Percentiles rank a stretch among this genome's conserved stretches.
Evolutionary conservation across 1,140 invertebrate genomes (phyloP).

Genomic region (Liolophura sinensis): DNA sequence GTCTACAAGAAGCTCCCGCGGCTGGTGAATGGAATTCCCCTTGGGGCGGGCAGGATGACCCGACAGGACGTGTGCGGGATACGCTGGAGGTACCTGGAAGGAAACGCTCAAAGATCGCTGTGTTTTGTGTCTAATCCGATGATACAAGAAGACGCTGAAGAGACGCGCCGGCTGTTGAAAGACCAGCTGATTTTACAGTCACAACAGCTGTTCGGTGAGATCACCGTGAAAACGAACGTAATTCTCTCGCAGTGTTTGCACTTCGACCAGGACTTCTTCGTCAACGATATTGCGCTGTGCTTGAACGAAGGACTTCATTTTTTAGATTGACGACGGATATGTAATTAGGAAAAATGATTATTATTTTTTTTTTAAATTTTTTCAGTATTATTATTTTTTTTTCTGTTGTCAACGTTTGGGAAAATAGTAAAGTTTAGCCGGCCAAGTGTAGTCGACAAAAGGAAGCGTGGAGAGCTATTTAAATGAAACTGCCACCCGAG

Average conservation of each 20-base stretch:
- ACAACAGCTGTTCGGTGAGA: conserved; percentile 39
- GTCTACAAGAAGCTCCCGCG: conserved; percentile 39
- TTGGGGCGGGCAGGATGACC: conserved; percentile 39
- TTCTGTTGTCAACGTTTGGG: no score
- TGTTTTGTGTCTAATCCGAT: conserved; percentile 42
- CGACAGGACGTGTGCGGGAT: conserved; percentile 29
- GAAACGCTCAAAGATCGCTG: conserved; percentile 21
- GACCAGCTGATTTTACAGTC: conserved; percentile 37
- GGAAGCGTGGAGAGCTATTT: no score
- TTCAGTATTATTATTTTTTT: no score
- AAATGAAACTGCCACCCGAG: no score
- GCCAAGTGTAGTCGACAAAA: no score
- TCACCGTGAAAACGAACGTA: conserved; percentile 39
- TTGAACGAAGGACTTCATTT: conserved; percentile 43
- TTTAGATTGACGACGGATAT: conserved; percentile 26
- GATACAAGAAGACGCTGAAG: conserved; percentile 37
- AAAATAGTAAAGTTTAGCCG: no score
- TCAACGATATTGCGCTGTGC: conserved; percentile 44
- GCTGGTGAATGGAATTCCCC: conserved; percentile 44
- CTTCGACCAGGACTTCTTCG: conserved; percentile 40
- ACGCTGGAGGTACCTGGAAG: conserved; percentile 43
- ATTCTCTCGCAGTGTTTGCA: conserved; percentile 39
- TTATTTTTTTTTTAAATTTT: no score
- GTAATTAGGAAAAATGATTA: no score
- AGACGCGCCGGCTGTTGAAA: conserved; percentile 27